phyloP scores from a whole-genome alignment of 2,797 vertebrate genomes.

The Hyperoplus immaculatus region DNA sequence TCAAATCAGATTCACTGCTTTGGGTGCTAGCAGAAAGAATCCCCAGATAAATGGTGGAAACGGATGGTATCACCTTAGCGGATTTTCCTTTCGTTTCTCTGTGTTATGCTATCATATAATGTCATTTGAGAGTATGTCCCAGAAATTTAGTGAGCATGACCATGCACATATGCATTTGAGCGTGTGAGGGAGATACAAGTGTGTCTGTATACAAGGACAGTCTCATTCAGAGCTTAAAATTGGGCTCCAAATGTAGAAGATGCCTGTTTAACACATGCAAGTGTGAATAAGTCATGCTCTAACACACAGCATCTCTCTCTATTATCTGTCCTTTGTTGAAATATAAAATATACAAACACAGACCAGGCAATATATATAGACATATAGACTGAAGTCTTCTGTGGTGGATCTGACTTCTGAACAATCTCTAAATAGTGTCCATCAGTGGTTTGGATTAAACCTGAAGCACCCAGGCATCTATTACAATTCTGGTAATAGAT shows the following conservation, averaged over 20 bases:
- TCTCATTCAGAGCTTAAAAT: constrained; percentile 35
- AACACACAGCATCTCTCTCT: background rate
- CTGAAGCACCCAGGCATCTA: background rate
- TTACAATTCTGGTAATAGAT: constrained; percentile 37
- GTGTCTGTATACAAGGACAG: constrained; percentile 9
- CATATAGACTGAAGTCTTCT: background rate
- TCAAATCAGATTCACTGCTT: constrained; percentile 54
- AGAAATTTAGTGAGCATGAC: constrained; percentile 26
- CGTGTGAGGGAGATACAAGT: constrained; percentile 31
- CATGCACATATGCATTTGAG: constrained; percentile 27
- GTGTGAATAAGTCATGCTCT: constrained; percentile 6
- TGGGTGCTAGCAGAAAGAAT: constrained; percentile 31
- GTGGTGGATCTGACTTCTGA: background rate
- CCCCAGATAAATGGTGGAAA: constrained; percentile 12
- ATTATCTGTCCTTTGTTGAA: background rate
- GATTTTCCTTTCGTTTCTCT: constrained; percentile 52
- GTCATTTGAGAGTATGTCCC: constrained; percentile 40
- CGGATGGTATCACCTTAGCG: constrained; percentile 14
- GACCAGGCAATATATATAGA: background rate
- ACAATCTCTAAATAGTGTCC: background rate
- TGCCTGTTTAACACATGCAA: constrained; percentile 18
- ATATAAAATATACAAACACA: constrained; percentile 16
- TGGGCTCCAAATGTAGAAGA: constrained; percentile 24
- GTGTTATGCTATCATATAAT: constrained; percentile 31
- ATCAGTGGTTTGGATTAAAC: constrained; percentile 18